Conservation (phyloP, 2,888 invertebrate genomes). For the Mimumesa dahlbomi region DNA sequence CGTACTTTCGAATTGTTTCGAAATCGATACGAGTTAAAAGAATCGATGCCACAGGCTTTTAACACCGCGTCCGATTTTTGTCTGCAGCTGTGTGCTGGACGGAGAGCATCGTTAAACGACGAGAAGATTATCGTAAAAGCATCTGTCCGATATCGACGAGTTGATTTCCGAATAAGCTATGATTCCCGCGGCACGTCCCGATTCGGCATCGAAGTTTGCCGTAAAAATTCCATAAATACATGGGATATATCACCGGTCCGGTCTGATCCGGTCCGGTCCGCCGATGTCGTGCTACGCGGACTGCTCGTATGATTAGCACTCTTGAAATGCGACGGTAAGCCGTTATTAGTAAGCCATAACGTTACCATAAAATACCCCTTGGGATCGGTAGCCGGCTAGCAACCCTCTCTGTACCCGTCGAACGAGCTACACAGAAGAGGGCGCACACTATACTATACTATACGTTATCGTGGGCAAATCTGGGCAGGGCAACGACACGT, state of each 20-base stretch:
- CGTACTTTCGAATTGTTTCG: no score
- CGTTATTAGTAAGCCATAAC: constrained; percentile 71
- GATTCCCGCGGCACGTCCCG: constrained; percentile 8
- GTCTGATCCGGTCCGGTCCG: no score
- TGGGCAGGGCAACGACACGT: constrained; percentile 63
- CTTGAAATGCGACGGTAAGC: constrained; percentile 65
- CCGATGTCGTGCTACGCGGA: constrained; percentile 17
- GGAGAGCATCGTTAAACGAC: no score
- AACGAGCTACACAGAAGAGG: constrained; percentile 15
- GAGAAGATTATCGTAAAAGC: no score
- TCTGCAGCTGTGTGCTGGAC: no score
- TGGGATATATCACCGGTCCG: no score
- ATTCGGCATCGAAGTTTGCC: no score
- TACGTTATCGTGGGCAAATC: constrained; percentile 70
- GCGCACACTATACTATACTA: constrained; percentile 56
- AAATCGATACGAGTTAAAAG: no score
- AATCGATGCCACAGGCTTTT: no score
- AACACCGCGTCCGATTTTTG: no score
- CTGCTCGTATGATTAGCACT: constrained; percentile 59
- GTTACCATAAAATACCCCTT: constrained; percentile 64
- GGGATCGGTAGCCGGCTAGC: constrained; percentile 30
- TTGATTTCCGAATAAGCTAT: not conserved
- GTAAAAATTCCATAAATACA: no score
- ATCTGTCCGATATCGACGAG: no score
- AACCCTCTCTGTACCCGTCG: constrained; percentile 11